Percentiles rank a stretch among this genome's conserved stretches.
These are phyloP conservation scores for Chlorospingus semifuscus DNA, from an alignment of 2,797 vertebrate species.

Conservation along the genomic window DNA sequence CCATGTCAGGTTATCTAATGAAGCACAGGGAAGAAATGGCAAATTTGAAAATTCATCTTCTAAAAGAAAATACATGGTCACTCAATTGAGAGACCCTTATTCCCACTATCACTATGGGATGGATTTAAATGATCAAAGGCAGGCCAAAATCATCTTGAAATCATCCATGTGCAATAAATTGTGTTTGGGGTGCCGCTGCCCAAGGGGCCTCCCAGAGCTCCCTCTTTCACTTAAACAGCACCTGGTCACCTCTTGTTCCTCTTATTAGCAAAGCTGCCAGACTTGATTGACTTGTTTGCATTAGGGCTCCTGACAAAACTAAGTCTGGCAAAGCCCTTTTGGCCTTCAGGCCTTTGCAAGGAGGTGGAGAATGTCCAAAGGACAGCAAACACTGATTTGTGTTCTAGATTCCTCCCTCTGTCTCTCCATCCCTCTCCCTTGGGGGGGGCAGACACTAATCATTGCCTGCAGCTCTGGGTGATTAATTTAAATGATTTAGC, in stretches of 20 bases:
- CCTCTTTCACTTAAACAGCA: not conserved
- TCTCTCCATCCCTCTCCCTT: not conserved
- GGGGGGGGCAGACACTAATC: not conserved
- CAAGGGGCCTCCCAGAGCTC: not conserved
- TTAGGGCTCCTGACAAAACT: not conserved
- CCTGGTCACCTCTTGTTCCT: not conserved
- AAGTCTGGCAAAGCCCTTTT: not conserved
- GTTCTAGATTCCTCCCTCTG: not conserved
- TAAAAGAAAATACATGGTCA: not conserved
- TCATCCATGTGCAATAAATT: not conserved
- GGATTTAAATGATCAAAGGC: not conserved
- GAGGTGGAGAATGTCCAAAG: not conserved
- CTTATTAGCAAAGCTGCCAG: not conserved
- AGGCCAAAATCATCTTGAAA: not conserved
- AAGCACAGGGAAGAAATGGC: not conserved
- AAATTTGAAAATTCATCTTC: not conserved
- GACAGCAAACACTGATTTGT: not conserved
- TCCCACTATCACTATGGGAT: not conserved
- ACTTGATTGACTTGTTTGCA: not conserved
- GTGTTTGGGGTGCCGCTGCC: not conserved
- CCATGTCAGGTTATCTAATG: not conserved
- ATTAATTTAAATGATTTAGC: slow-evolving; percentile 62
- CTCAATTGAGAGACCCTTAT: not conserved
- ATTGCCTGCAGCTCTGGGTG: slow-evolving; percentile 21
- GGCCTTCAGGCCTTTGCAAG: not conserved